A percentile compares a stretch with the other conserved stretches of the same genome.
Conservation (phyloP, 2,113 vertebrate genomes). For the Chionomys nivalis region DNA sequence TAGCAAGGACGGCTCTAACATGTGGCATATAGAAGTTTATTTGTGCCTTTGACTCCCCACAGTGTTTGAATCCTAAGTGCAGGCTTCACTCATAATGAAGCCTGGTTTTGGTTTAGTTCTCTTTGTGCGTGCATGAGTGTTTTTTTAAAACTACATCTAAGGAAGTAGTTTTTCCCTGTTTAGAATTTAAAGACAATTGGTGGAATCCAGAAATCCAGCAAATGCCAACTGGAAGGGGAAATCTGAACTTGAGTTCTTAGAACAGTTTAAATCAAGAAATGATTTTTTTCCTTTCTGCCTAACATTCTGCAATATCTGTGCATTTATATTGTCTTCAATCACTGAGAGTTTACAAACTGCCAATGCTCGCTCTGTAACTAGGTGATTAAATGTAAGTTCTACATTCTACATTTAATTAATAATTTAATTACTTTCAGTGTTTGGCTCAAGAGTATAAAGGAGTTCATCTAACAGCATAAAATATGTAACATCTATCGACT, state of each 20-base stretch:
- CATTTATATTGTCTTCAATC: slow-evolving; percentile 21
- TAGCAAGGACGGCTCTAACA: neutral
- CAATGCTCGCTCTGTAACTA: neutral
- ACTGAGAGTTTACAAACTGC: neutral
- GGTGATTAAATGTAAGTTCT: slow-evolving; percentile 38
- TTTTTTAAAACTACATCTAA: slow-evolving; percentile 2
- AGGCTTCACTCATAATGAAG: neutral
- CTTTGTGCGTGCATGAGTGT: neutral
- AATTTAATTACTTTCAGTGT: slow-evolving; percentile 48
- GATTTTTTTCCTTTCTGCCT: neutral
- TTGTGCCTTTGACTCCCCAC: neutral
- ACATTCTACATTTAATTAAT: slow-evolving; percentile 36
- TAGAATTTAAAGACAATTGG: slow-evolving; percentile 74
- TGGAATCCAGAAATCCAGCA: slow-evolving; percentile 72
- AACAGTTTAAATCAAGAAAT: slow-evolving; percentile 22
- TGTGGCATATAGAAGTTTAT: neutral
- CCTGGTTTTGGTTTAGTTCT: slow-evolving; percentile 22
- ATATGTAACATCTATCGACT: neutral
- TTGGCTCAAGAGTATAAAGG: neutral
- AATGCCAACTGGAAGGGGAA: slow-evolving; percentile 71
- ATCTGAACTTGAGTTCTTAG: slow-evolving; percentile 46
- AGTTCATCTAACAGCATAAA: slow-evolving; percentile 29
- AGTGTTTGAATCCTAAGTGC: neutral
- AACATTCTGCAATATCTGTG: neutral
- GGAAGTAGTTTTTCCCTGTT: slow-evolving; percentile 73